Conservation (phyloP, 2,797 vertebrate species). For the Neosalanx taihuensis region DNA sequence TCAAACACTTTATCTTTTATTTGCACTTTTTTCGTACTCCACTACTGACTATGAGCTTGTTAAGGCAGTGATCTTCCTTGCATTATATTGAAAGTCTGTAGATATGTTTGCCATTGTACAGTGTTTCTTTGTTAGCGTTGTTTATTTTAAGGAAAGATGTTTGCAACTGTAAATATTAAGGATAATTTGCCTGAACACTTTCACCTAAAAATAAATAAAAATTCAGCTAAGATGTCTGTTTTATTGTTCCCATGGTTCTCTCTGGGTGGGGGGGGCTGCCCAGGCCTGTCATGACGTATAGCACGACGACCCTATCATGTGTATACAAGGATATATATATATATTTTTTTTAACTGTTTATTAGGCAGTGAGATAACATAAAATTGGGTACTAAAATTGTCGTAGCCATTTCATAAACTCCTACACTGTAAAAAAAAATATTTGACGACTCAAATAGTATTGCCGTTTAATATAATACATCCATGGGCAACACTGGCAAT, state of each 20-base stretch:
- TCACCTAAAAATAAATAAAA: slow-evolving; percentile 4
- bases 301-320: too few species aligned
- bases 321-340: too few species aligned
- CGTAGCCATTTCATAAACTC: too few species aligned
- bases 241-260: neutral
- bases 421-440: too few species aligned
- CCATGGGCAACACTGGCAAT: too few species aligned
- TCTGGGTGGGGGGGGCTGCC: slow-evolving; percentile 8
- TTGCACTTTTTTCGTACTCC: slow-evolving; percentile 17
- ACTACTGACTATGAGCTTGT: slow-evolving; percentile 28
- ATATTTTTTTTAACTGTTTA: neutral
- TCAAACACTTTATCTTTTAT: slow-evolving; percentile 14
- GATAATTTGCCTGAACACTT: slow-evolving; percentile 8
- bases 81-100: slow-evolving; percentile 40
- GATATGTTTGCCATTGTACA: slow-evolving; percentile 64
- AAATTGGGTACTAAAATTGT: too few species aligned
- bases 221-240: neutral
- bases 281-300: too few species aligned
- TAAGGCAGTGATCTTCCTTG: neutral
- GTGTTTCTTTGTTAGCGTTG: slow-evolving; percentile 63
- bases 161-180: slow-evolving; percentile 34
- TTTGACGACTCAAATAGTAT: too few species aligned
- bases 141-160: slow-evolving; percentile 23
- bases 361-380: too few species aligned
- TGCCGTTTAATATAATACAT: too few species aligned